Percentiles rank a stretch among this genome's conserved stretches.
Conservation (phyloP, 37 sponge, comb jelly and placozoan species). For the Oopsacas minuta region DNA sequence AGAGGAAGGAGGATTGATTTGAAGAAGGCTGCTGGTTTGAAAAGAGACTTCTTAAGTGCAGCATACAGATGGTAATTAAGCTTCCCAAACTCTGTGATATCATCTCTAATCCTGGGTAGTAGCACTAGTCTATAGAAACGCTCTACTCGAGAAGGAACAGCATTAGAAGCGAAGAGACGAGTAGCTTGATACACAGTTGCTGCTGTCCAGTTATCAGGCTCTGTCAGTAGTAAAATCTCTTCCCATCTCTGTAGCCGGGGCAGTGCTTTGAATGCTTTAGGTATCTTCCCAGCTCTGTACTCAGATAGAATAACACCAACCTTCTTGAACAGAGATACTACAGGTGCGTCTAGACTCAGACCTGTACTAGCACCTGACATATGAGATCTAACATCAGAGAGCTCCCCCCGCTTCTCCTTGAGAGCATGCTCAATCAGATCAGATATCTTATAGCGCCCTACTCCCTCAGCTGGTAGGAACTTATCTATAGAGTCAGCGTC, state of each 20-base stretch:
- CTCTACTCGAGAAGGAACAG: conserved; percentile 63
- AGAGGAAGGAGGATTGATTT: conserved; percentile 89
- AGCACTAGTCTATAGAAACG: conserved; percentile 86
- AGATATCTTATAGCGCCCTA: background rate
- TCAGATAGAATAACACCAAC: conserved; percentile 79
- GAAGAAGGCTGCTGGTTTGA: conserved; percentile 96
- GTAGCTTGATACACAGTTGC: conserved; percentile 98
- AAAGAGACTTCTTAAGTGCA: conserved; percentile 83
- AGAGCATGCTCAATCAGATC: background rate
- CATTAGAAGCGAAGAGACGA: conserved; percentile 75
- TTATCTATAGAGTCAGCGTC: background rate
- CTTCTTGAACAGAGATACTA: conserved; percentile 17
- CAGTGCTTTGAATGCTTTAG: conserved; percentile 93
- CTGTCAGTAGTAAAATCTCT: conserved; percentile 72
- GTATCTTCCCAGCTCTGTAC: conserved; percentile 85
- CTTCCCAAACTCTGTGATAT: conserved; percentile 85
- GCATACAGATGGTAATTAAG: conserved; percentile 91
- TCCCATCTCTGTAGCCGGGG: conserved; percentile 86
- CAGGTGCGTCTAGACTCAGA: background rate
- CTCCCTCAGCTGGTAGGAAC: background rate
- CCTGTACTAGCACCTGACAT: background rate
- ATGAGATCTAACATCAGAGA: background rate
- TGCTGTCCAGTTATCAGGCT: conserved; percentile 86
- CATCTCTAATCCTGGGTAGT: conserved; percentile 87
- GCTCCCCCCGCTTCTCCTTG: conserved; percentile 6